These are phyloP conservation scores for Calyptommatus sinebrachiatus DNA, from an alignment of 2,113 vertebrate species.

Conservation along the genomic window DNA sequence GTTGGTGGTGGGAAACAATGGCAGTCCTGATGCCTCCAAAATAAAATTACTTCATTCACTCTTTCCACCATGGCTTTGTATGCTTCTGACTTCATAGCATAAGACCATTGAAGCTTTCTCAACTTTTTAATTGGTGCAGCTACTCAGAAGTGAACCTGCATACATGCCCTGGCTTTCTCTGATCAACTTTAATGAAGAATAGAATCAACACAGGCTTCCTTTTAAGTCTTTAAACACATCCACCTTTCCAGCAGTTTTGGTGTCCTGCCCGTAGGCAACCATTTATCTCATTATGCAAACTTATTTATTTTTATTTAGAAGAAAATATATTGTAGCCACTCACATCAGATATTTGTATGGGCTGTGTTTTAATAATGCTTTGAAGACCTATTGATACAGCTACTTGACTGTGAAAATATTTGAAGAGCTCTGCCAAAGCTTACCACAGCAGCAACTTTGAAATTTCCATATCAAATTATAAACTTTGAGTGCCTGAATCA, in stretches of 20 bases:
- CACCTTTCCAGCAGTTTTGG: neutral
- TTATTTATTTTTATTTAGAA: neutral
- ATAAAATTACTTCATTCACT: neutral
- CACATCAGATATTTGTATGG: neutral
- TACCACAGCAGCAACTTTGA: constrained; percentile 30
- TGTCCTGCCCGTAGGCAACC: rapidly evolving
- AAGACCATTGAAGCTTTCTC: constrained; percentile 25
- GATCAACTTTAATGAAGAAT: rapidly evolving
- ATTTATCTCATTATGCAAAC: neutral
- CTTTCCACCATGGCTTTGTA: neutral
- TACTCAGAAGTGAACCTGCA: rapidly evolving
- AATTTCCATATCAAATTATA: constrained; percentile 62
- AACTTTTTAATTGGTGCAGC: neutral
- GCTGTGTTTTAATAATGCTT: neutral
- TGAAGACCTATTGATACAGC: neutral
- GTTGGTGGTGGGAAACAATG: constrained; percentile 24
- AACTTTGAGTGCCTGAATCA: constrained; percentile 60
- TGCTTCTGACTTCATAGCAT: neutral
- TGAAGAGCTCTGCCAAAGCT: neutral
- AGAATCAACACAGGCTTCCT: neutral
- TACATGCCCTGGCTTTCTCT: rapidly evolving
- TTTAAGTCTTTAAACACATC: rapidly evolving
- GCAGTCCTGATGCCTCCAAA: constrained; percentile 22
- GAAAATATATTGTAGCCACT: neutral
- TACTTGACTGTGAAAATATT: constrained; percentile 22